Evolutionary conservation across 2,113 vertebrate species (phyloP), one percentile per base, ranked within the genome.

Genomic region (Thunnus maccoyii): DNA sequence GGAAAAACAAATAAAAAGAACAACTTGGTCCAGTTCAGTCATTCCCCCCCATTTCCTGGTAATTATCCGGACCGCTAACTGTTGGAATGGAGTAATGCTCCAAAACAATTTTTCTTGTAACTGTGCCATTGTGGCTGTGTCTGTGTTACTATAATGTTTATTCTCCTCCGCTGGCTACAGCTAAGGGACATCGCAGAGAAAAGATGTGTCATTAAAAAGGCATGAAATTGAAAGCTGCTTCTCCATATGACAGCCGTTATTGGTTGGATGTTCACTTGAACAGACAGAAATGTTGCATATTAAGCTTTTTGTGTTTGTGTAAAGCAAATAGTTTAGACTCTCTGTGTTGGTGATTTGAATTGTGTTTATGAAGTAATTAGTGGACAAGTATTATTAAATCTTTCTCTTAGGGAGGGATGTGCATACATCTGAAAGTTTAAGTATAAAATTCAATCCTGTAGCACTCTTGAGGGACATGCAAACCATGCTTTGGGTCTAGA

Each of bases 41-140:
- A 50, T 83, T 82, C 62, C 72, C 62, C 69, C 62, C 84, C 60
- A 78, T 91, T 92, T 90, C 78, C 77, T 89, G 82, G 76, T 91
- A 91, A 93, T 95, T 94, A 95, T 93, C 75, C 41, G 88, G 85
- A 91, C 86, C 87, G 90, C 88, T 88, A 88, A 88, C 82, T 83
- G 76, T 80, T 85, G 88, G 75, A 85, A 88, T 91, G 74, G 73
- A 86, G 87, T 82, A 84, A 90, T 83, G 79, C 27, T 66, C 41
- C 48, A 48, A 87, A 88, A 85, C 72, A 36, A 48, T 77, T 76
- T 79, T 61, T 71, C 70, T 82, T 85, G 77, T 77, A 86, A 85
- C 71, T 63, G 78, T 86, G 72, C 78, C 79, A 70, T 83, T 73
- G 69, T 81, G 71, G 62, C 69, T 44, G 72, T 81, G 70, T 85